A percentile compares a stretch with the other conserved stretches of the same genome.
These are phyloP conservation scores for Oreotrochilus melanogaster DNA, from an alignment of 2,113 vertebrate species.

Conservation along the genomic window DNA sequence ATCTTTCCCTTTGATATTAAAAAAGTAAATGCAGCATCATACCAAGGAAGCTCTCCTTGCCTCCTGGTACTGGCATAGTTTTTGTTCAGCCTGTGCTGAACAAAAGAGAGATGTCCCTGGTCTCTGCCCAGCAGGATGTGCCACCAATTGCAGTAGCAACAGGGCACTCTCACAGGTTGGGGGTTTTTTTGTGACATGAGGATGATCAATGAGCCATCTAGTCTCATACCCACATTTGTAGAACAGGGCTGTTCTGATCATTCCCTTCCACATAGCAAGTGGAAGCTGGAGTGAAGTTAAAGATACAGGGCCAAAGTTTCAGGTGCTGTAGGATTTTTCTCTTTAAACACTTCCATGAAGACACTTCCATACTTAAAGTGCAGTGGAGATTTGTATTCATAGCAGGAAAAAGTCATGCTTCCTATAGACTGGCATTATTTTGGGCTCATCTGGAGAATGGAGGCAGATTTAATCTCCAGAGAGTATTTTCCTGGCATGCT, in stretches of 20 bases:
- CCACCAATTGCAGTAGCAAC: not conserved
- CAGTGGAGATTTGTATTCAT: not conserved
- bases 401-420: not conserved
- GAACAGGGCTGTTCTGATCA: not conserved
- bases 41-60: not conserved
- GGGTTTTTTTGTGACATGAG: not conserved
- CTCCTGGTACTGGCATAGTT: accelerated
- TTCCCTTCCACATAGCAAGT: not conserved
- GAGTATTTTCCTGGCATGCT: not conserved
- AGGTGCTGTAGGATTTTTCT: not conserved
- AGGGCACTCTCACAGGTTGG: not conserved
- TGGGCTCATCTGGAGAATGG: not conserved
- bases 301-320: not conserved
- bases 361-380: not conserved
- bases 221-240: not conserved
- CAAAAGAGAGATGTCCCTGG: not conserved
- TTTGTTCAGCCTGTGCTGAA: not conserved
- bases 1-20: not conserved
- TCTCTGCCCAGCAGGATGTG: not conserved
- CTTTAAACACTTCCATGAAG: not conserved
- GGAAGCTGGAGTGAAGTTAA: not conserved
- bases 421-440: not conserved
- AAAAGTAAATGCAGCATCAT: accelerated
- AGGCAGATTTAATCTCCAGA: not conserved
- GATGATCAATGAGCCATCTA: not conserved